Percentiles rank a stretch among this genome's conserved stretches.
phyloP scores from a whole-genome alignment of 2,113 vertebrate species.

The Tylochromis polylepis region DNA sequence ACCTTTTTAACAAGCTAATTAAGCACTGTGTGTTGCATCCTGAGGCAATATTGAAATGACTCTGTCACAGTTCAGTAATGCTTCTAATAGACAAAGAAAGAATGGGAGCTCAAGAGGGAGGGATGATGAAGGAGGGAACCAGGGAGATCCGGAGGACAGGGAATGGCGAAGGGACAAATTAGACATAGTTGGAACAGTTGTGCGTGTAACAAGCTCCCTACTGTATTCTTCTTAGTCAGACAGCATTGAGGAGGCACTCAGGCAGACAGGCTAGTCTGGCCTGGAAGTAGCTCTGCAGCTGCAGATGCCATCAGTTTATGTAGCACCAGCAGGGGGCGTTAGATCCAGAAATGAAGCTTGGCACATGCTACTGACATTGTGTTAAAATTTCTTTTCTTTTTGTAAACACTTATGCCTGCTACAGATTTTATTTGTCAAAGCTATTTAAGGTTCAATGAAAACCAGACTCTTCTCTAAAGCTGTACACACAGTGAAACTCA shows the following conservation, averaged over 20 bases:
- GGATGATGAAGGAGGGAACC: background rate
- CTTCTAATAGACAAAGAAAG: constrained; percentile 62
- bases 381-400: background rate
- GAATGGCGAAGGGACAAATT: constrained; percentile 38
- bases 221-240: constrained; percentile 38
- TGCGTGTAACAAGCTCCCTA: constrained; percentile 48
- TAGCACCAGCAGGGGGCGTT: constrained; percentile 25
- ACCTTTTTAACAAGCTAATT: constrained; percentile 74
- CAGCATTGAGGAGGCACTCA: background rate
- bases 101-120: constrained; percentile 28
- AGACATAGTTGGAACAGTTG: constrained; percentile 44
- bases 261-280: background rate
- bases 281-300: background rate
- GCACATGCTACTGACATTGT: constrained; percentile 7
- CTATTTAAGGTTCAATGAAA: constrained; percentile 31
- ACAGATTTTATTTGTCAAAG: constrained; percentile 42
- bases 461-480: constrained; percentile 8
- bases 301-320: background rate
- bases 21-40: constrained; percentile 65
- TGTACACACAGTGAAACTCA: constrained; percentile 3
- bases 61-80: constrained; percentile 71
- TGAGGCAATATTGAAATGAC: constrained; percentile 69
- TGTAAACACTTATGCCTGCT: constrained; percentile 3
- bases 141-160: background rate
- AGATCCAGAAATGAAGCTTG: background rate